A percentile compares a stretch with the other conserved stretches of the same genome.
Conservation (phyloP, 2,797 vertebrate genomes). For the Gorsachius magnificus region DNA sequence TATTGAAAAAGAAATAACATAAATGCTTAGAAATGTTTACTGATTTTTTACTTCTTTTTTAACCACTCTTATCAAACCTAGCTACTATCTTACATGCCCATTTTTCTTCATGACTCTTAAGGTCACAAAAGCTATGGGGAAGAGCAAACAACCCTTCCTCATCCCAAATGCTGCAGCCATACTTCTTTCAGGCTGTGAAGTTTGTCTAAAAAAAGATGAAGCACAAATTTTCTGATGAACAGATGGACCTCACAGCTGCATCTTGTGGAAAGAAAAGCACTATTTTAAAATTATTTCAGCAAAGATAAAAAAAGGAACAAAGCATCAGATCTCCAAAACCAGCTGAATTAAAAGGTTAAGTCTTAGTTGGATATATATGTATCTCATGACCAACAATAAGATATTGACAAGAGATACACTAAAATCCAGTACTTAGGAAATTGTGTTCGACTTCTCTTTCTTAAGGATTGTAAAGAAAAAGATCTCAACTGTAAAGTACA, state of each 20-base stretch:
- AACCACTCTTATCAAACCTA: background rate
- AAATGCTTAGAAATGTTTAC: background rate
- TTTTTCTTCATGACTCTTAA: background rate
- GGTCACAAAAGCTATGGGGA: background rate
- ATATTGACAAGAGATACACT: background rate
- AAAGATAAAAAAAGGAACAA: constrained; percentile 45
- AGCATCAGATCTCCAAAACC: background rate
- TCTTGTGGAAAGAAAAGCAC: background rate
- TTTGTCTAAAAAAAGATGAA: constrained; percentile 46
- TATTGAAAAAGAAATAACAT: background rate
- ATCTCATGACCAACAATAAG: background rate
- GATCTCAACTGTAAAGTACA: background rate
- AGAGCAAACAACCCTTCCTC: background rate
- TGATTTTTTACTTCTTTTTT: background rate
- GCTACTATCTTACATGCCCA: background rate
- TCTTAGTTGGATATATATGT: background rate
- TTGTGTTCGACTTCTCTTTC: background rate
- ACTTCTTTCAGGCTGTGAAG: background rate
- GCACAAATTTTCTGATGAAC: constrained; percentile 26
- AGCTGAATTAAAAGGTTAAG: background rate
- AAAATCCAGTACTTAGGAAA: background rate
- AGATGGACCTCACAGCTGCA: constrained; percentile 63
- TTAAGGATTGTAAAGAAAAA: background rate
- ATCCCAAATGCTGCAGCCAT: background rate
- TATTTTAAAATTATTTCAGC: constrained; percentile 38